Base-by-base conservation (phyloP, 2,888 invertebrate genomes). In the Oscheius sp. region DNA sequence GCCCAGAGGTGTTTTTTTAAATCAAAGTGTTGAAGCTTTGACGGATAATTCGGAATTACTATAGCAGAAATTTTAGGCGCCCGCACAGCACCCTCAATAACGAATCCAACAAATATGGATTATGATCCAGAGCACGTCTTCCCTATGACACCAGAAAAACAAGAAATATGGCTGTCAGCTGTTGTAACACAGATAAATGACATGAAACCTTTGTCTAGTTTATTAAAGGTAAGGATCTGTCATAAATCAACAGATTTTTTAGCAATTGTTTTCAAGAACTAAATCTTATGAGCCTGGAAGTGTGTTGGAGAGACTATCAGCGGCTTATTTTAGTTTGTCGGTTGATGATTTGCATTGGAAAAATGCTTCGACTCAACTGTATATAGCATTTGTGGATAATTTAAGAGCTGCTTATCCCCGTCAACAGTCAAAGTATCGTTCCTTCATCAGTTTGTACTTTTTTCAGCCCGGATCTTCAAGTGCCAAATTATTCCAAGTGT, bases 331-430 rank as follows among this genome's bases (percentile, higher is more conserved):
- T 33, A 32, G 32, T 26, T 33, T 64, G 12, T 64, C 64, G 0
- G 22, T 51, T 12, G 33, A 50, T 22, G 38, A 50, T 2, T 20
- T 64, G 14, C 51, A 64, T 38, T 33, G 26, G 44, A 67, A 50
- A 36, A 8, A 50, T 33, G 68, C 70, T 2, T 64, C 68, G 24
- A 56, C 66, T 6, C 73, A 73, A 32, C 56, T 76, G 14, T 97
- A 96, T 96, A 92, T 93, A 82, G 94, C 95, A 86, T 93, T 97
- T 85, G 90, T 92, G 0, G 91, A 94, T 80, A 94, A 95, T 87
- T 90, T 97, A 86, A 90, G 95, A 72, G 92, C 92, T 84, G 89
- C 94, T 30, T 94, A 94, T 92, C 91, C 81, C 90, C 71, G 85
- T 89, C 38, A 90, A 95, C 77, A 92, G 93, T 24, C 94, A 94